phyloP scores from a whole-genome alignment of 2,113 vertebrate genomes.

The Syngnathoides biaculeatus region DNA sequence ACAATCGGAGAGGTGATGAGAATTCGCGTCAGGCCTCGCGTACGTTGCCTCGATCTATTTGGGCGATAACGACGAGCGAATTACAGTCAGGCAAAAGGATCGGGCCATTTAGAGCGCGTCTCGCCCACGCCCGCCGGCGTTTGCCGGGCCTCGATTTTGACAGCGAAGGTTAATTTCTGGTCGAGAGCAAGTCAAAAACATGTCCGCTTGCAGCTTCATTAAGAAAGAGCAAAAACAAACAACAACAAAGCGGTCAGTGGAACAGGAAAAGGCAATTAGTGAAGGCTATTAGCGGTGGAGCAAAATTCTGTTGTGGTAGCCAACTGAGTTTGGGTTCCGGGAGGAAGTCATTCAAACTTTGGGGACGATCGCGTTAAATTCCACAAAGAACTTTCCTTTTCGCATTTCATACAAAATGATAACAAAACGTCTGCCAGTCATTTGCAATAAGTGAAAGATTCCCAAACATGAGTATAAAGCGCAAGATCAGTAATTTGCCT shows the following conservation, averaged over 20 bases:
- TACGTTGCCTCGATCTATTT: neutral
- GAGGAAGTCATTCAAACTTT: neutral
- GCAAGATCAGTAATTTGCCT: too few species aligned
- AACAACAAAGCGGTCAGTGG: neutral
- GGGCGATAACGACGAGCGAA: conserved; percentile 26
- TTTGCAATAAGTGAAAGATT: too few species aligned
- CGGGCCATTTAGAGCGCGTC: neutral
- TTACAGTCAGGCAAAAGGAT: conserved; percentile 19
- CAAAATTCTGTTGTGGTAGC: neutral
- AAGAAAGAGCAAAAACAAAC: conserved; percentile 25
- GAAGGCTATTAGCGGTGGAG: neutral
- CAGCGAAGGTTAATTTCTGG: conserved; percentile 57
- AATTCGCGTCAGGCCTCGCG: neutral
- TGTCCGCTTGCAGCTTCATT: conserved; percentile 38
- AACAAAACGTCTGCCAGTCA: too few species aligned
- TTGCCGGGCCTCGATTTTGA: neutral
- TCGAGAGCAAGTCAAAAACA: conserved; percentile 34
- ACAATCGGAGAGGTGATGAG: neutral
- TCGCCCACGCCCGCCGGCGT: neutral
- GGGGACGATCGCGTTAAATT: neutral
- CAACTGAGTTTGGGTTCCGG: neutral
- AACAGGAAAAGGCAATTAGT: neutral
- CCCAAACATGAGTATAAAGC: too few species aligned
- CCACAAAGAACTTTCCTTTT: too few species aligned
- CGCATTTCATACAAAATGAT: too few species aligned